Base-by-base conservation (phyloP, 1,140 invertebrate genomes). In the Caenorhabditis briggsae region DNA sequence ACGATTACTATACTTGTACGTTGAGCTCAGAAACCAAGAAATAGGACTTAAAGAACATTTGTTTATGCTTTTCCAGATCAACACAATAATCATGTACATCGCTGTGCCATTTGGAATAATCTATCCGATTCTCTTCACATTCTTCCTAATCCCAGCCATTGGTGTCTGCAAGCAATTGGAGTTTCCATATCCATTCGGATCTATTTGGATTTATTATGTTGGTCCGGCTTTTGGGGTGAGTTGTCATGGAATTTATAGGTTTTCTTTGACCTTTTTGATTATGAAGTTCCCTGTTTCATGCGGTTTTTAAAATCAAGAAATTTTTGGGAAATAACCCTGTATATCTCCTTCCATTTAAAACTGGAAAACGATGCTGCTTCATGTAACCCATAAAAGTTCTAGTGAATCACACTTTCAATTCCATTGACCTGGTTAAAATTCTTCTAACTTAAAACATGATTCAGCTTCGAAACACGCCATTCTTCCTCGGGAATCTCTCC, bases 41-140 rank as follows among this genome's bases (percentile, higher is more conserved):
- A 59, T n/a, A 59, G 56, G 6, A 59, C 20, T 5, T 6, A 8
- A 50, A 50, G 0, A 50, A 11, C 1, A 50, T 50, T 64, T n/a
- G n/a, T n/a, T n/a, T n/a, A n/a, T n/a, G n/a, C n/a, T n/a, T n/a
- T 65, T 65, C 33, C 70, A 78, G 70, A 78, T 78, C 25, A 78
- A 78, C 18, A 20, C n/a, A 20, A 78, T 78, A 50, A 50, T 78
- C 12, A 78, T 78, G 70, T 7, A n/a, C 20, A 78, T 78, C 5
- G 46, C 70, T 23, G 70, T 50, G 5, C 70, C 70, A 53, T 41
- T 78, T 23, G 70, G 46, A 6, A 3, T 78, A 11, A 78, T 78
- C 46, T 78, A 78, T 78, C 70, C 70, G n/a, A 78, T 78, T 50
- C 23, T 16, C 14, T 78, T 78, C 70, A 78, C 70, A 46, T 78